Evolutionary conservation across 1,140 invertebrate genomes (phyloP).

Genomic region (Platyura marginata): DNA sequence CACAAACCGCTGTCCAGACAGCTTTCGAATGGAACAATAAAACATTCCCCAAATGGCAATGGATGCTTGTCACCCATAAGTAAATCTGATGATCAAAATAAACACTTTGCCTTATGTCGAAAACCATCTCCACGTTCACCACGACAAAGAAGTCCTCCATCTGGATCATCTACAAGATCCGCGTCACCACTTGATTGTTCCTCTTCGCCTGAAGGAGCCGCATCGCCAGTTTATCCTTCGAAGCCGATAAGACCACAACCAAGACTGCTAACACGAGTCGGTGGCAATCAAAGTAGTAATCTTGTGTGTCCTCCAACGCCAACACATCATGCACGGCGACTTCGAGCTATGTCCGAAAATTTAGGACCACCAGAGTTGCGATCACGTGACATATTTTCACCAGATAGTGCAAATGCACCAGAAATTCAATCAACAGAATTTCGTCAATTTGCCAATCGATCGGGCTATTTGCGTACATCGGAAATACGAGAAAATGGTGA

Average conservation of each 20-base stretch:
- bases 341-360: constrained; percentile 18
- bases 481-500: constrained; percentile 22
- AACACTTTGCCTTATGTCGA: constrained; percentile 8
- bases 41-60: constrained; percentile 3
- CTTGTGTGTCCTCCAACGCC: constrained; percentile 59
- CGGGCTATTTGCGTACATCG: constrained; percentile 20
- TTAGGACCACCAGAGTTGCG: constrained; percentile 1
- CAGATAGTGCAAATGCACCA: constrained; percentile 16
- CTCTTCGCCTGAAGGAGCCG: constrained; percentile 8
- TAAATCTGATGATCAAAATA: background rate
- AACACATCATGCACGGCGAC: constrained; percentile 54
- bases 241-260: constrained; percentile 31
- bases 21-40: constrained; percentile 15
- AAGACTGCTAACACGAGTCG: constrained; percentile 31
- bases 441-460: constrained; percentile 13
- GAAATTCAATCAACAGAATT: constrained; percentile 22
- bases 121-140: constrained; percentile 16
- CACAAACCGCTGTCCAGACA: constrained; percentile 21
- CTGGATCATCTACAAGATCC: constrained; percentile 21
- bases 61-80: constrained; percentile 1
- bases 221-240: constrained; percentile 5
- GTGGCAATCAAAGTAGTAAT: constrained; percentile 20
- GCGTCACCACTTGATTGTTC: constrained; percentile 17
- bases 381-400: constrained; percentile 11
- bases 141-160: constrained; percentile 18